Conservation (phyloP, 53 echinoderm and acorn worm species). For the Luidia sarsii region DNA sequence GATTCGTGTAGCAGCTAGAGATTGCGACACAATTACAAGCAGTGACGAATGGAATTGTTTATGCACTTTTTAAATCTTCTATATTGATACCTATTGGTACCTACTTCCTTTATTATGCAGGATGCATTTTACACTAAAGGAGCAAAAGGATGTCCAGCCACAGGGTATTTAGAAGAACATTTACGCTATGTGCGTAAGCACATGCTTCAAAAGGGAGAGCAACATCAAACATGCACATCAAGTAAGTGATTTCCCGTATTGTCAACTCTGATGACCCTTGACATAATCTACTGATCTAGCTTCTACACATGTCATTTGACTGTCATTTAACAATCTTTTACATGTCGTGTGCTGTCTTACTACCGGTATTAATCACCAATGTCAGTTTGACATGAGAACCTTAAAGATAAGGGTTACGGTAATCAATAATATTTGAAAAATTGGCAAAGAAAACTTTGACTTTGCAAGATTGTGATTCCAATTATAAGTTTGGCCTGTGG, state of each 20-base stretch:
- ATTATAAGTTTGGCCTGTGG: neutral
- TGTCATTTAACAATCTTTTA: too few relatives aligned
- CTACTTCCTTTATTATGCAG: conserved; percentile 5
- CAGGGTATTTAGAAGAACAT: conserved; percentile 38
- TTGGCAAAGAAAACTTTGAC: too few relatives aligned
- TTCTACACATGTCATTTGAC: neutral
- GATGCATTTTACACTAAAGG: conserved; percentile 53
- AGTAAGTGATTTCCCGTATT: neutral
- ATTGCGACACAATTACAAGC: too few relatives aligned
- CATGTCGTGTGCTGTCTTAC: too few relatives aligned
- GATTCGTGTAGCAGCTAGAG: too few relatives aligned
- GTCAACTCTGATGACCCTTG: too few relatives aligned
- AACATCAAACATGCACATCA: conserved; percentile 13
- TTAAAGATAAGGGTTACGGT: too few relatives aligned
- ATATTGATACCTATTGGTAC: neutral
- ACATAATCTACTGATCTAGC: neutral
- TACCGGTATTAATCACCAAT: too few relatives aligned
- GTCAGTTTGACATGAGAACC: too few relatives aligned
- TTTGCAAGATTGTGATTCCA: neutral
- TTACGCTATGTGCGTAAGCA: conserved; percentile 33
- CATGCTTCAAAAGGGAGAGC: neutral
- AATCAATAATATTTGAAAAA: too few relatives aligned
- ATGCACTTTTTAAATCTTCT: neutral
- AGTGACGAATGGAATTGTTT: too few relatives aligned
- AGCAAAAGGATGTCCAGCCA: conserved; percentile 36